phyloP scores from a whole-genome alignment of 2,113 vertebrate species.

The Cisticola juncidis region DNA sequence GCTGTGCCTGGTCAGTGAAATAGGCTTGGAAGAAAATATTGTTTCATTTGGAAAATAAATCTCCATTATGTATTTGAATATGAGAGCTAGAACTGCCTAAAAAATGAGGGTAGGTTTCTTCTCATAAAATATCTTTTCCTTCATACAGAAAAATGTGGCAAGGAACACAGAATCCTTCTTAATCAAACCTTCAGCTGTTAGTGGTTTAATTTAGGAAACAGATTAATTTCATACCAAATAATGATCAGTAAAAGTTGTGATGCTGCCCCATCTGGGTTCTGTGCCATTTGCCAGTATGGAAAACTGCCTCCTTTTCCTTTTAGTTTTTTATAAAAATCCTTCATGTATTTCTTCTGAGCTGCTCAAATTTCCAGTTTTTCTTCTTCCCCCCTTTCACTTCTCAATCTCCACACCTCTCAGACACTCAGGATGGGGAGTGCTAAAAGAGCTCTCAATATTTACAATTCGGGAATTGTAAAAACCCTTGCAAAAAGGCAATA shows the following conservation, averaged over 20 bases:
- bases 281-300: not conserved
- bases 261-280: not conserved
- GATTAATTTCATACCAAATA: not conserved
- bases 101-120: not conserved
- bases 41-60: not conserved
- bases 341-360: not conserved
- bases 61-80: not conserved
- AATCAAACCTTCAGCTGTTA: not conserved
- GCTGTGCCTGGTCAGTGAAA: not conserved
- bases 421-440: not conserved
- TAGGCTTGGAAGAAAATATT: not conserved
- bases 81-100: not conserved
- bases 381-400: rapidly evolving
- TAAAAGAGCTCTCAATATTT: not conserved
- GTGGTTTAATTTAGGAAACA: not conserved
- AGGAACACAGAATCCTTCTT: not conserved
- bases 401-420: not conserved
- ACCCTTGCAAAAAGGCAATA: not conserved
- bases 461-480: not conserved
- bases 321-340: not conserved
- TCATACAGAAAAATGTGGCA: not conserved
- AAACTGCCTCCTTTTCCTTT: not conserved
- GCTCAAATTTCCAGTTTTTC: not conserved
- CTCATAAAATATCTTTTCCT: not conserved
- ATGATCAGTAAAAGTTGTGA: not conserved